phyloP scores from a whole-genome alignment of 2,797 vertebrate genomes.

The Pachyuromys duprasi region DNA sequence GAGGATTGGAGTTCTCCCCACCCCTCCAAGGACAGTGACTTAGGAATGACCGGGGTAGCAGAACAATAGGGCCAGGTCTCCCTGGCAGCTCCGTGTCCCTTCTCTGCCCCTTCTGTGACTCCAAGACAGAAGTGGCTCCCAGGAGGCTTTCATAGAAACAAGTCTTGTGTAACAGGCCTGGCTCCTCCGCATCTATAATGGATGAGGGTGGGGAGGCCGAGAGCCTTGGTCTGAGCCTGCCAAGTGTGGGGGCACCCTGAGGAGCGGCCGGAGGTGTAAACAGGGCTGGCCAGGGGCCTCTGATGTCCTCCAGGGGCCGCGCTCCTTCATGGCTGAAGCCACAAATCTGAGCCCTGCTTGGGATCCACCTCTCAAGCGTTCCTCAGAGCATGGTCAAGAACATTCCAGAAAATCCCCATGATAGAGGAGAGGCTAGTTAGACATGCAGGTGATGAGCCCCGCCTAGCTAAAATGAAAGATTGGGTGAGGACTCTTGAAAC shows the following conservation, averaged over 20 bases:
- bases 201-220: conserved; percentile 63
- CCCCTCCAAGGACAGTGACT: not conserved
- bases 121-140: not conserved
- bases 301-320: not conserved
- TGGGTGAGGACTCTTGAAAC: not conserved
- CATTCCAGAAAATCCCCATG: not conserved
- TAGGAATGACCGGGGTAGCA: not conserved
- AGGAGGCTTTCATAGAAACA: conserved; percentile 77
- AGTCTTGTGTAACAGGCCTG: conserved; percentile 76
- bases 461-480: not conserved
- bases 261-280: conserved; percentile 42
- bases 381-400: not conserved
- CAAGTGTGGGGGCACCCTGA: conserved; percentile 56
- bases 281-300: not conserved
- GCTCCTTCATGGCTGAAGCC: not conserved
- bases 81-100: not conserved
- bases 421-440: not conserved
- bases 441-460: not conserved
- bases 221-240: conserved; percentile 56
- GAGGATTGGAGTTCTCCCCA: not conserved
- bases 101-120: conserved; percentile 46
- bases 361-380: not conserved
- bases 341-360: not conserved
- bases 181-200: conserved; percentile 79
- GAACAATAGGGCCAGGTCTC: not conserved